These are phyloP conservation scores for mouse (Mus musculus) DNA, from an alignment of 2,113 vertebrate species.

Conservation along the genomic window GRCm39 chr3:44955001-44955500, in stretches of 20 bases:
- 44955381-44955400: background rate
- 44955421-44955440: background rate
- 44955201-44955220: rapidly evolving
- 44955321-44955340: background rate
- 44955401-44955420: background rate
- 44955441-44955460: background rate
- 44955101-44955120: background rate
- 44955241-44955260: background rate
- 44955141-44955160: background rate
- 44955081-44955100: background rate
- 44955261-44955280: background rate
- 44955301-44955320: background rate
- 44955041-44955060: background rate
- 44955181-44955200: too few relatives aligned
- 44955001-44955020: background rate
- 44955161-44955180: background rate
- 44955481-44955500: background rate
- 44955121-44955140: background rate
- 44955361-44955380: background rate
- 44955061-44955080: background rate
- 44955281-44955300: background rate
- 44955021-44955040: too few relatives aligned
- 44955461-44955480: background rate
- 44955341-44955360: background rate
- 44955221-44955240: background rate